These are phyloP conservation scores for Thinocorus orbignyianus DNA, from an alignment of 2,113 vertebrate species.

Conservation along the genomic window DNA sequence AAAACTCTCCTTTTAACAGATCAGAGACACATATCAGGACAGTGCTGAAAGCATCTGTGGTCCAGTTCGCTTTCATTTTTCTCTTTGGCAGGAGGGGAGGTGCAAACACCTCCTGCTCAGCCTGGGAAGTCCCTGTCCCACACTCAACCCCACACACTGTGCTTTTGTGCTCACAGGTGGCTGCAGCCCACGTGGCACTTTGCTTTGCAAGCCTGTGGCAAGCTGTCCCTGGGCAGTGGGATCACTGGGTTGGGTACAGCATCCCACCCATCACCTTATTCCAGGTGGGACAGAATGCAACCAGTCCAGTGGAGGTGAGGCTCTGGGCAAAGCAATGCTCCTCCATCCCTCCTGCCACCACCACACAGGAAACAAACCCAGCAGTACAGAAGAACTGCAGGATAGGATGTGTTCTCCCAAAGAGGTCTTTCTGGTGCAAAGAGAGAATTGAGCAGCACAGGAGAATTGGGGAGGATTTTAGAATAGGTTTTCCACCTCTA, in stretches of 20 bases:
- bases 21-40: neutral
- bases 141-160: neutral
- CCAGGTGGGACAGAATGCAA: neutral
- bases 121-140: neutral
- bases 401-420: neutral
- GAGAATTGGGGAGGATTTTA: neutral
- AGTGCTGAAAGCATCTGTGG: neutral
- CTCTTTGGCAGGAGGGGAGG: neutral
- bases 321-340: rapidly evolving
- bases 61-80: neutral
- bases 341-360: neutral
- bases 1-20: neutral
- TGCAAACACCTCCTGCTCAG: neutral
- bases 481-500: neutral
- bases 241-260: no score
- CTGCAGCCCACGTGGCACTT: neutral
- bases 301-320: neutral
- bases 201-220: neutral
- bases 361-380: neutral
- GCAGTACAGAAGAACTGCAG: neutral
- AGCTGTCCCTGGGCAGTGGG: rapidly evolving
- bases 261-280: neutral
- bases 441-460: neutral
- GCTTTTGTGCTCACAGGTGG: neutral
- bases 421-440: neutral